Base-by-base conservation (phyloP, 2,888 invertebrate species). In the Synergus itoensis region DNA sequence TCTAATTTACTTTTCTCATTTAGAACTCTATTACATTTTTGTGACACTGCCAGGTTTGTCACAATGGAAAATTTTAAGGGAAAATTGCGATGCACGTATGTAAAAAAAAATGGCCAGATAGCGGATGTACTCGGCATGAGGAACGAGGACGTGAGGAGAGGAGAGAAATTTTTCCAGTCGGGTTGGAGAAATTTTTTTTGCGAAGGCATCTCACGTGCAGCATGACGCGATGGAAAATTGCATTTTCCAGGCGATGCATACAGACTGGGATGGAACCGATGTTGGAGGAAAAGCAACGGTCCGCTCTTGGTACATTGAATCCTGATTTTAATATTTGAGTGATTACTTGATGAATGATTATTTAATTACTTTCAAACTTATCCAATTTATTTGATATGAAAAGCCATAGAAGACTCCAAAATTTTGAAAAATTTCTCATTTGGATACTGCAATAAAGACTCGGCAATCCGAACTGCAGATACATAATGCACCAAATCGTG, bases 201-300 rank as follows among this genome's bases (percentile, higher is more conserved):
- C 36, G 67, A 45, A 84, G 83, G 81, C 84, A 62, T 67, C 64
- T 84, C 84, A 84, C 84, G 84, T 83, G 79, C 82, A 28, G 77
- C 79, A 81, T 82, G 83, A 53, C 79, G 79, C 79, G 63, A 80
- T 83, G 77, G 83, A 83, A 85, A 85, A 85, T 85, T 85, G 84
- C 77, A 85, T 83, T 82, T 85, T 78, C 82, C 77, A 57, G 11
- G 43, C 3, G 41, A 16, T 41, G 41, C 45, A 65, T 36, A 75
- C 21, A 28, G 48, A 64, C 67, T 43, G 80, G 77, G 16, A 53
- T 14, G 4, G 48, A 53, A 53, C 16, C n/a, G 48, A 53, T 16
- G 48, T 53, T 16, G 48, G 16, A 12, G 48, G 14, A 53, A 53
- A 11, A 53, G 60, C 36, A 36, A 7, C 11, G 21, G 60, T 21